These are phyloP conservation scores for Rhynchophorus ferrugineus DNA, from an alignment of 1,140 invertebrate genomes.

Conservation along the genomic window DNA sequence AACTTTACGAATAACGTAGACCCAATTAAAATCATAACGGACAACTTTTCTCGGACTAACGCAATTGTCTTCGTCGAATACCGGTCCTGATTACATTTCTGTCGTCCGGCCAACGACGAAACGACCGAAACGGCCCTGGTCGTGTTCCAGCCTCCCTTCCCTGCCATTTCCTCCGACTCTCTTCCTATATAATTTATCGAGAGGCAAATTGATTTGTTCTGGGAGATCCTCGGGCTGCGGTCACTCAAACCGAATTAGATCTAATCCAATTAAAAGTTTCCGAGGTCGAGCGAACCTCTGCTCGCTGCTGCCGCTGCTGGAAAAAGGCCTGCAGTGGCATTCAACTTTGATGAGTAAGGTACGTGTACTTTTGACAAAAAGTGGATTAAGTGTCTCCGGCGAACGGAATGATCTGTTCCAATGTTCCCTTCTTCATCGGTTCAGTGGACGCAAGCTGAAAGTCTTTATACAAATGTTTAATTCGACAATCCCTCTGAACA, in stretches of 20 bases:
- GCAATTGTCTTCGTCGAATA: too few relatives aligned
- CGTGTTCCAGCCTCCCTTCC: background rate
- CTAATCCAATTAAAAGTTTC: constrained; percentile 24
- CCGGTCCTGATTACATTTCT: too few relatives aligned
- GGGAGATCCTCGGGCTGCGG: constrained; percentile 13
- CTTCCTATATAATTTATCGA: constrained; percentile 16
- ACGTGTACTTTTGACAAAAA: constrained; percentile 7
- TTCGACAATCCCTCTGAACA: too few relatives aligned
- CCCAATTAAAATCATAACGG: too few relatives aligned
- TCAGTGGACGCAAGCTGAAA: too few relatives aligned
- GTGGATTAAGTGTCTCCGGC: constrained; percentile 2
- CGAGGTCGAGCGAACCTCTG: constrained; percentile 7
- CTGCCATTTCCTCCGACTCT: background rate
- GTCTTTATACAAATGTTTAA: too few relatives aligned
- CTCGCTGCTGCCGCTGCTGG: background rate
- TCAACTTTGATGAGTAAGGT: constrained; percentile 16
- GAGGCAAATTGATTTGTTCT: constrained; percentile 23
- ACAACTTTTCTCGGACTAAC: too few relatives aligned
- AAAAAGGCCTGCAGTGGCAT: constrained; percentile 17
- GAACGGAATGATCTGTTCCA: too few relatives aligned
- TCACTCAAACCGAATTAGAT: constrained; percentile 23
- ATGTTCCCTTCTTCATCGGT: too few relatives aligned
- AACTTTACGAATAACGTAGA: too few relatives aligned
- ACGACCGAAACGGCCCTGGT: too few relatives aligned
- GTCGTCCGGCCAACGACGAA: too few relatives aligned